Percentiles rank a stretch among this genome's conserved stretches.
phyloP scores from a whole-genome alignment of 2,888 invertebrate genomes.

The Tanypteryx hageni region DNA sequence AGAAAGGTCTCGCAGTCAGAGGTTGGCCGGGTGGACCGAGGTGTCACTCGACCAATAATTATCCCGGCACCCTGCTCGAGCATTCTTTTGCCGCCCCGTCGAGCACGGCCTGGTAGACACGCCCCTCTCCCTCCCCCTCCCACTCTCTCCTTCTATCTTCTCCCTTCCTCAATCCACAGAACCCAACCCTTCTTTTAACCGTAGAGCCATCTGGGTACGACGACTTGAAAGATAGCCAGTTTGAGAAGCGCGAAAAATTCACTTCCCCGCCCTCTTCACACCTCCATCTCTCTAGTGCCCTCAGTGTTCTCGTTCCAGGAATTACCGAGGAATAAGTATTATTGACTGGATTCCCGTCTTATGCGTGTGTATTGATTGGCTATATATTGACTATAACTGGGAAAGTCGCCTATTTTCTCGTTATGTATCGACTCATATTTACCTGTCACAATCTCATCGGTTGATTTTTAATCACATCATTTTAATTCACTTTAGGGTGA shows the following conservation, averaged over 20 bases:
- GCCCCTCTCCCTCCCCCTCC: background rate
- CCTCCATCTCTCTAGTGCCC: background rate
- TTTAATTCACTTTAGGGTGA: no score
- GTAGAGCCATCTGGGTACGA: background rate
- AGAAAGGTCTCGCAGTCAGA: background rate
- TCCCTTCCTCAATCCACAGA: background rate
- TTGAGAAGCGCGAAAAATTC: background rate
- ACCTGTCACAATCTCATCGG: no score
- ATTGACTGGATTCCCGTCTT: background rate
- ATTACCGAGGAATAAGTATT: background rate
- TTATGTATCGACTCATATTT: no score
- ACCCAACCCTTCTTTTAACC: conserved; percentile 16
- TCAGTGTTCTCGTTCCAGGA: background rate
- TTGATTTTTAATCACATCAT: no score
- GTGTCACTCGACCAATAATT: conserved; percentile 23
- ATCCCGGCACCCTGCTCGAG: background rate
- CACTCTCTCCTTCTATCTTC: background rate
- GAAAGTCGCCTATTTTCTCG: no score
- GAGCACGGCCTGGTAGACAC: background rate
- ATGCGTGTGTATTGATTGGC: no score
- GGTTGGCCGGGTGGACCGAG: background rate
- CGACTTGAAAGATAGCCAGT: background rate
- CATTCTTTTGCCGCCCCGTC: background rate
- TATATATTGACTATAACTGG: no score
- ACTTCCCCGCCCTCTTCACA: background rate